These are phyloP conservation scores for Drosophila nannoptera DNA, from an alignment of 1,140 invertebrate genomes.

Conservation along the genomic window DNA sequence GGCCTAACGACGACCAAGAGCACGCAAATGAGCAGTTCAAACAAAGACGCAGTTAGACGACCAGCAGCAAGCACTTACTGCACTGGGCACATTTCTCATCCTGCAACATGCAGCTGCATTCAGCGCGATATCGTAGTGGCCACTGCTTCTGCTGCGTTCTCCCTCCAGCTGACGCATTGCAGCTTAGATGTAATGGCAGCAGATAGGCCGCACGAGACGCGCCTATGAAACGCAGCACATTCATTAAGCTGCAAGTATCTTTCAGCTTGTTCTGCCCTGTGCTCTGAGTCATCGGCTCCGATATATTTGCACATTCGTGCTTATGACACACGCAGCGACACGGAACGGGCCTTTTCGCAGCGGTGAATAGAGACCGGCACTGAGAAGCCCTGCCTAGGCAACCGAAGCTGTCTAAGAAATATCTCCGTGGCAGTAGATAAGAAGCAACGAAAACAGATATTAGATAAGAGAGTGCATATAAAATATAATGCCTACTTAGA, in stretches of 20 bases:
- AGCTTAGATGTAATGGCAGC: slow-evolving; percentile 62
- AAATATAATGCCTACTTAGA: no score
- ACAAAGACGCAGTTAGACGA: slow-evolving; percentile 33
- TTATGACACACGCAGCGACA: slow-evolving; percentile 41
- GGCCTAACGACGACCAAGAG: slow-evolving; percentile 28
- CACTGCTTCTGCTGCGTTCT: slow-evolving; percentile 31
- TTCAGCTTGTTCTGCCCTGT: background rate
- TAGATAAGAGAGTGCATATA: no score
- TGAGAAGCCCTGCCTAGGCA: slow-evolving; percentile 12
- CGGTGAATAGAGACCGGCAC: slow-evolving; percentile 22
- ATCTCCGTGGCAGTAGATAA: background rate
- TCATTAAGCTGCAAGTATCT: slow-evolving; percentile 20
- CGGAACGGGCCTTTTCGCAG: slow-evolving; percentile 21
- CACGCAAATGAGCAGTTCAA: slow-evolving; percentile 56
- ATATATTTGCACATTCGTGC: slow-evolving; percentile 27
- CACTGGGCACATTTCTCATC: slow-evolving; percentile 41
- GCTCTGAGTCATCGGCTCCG: slow-evolving; percentile 25
- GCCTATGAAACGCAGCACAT: slow-evolving; percentile 39
- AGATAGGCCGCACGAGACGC: slow-evolving; percentile 44
- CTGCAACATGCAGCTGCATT: slow-evolving; percentile 20
- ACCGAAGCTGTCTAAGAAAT: no score
- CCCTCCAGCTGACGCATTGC: slow-evolving; percentile 49
- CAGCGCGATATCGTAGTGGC: slow-evolving; percentile 28
- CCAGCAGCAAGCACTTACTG: slow-evolving; percentile 52
- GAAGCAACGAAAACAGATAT: slow-evolving; percentile 11